Conservation (phyloP, 1,140 invertebrate genomes). For the Apolygus lucorum region DNA sequence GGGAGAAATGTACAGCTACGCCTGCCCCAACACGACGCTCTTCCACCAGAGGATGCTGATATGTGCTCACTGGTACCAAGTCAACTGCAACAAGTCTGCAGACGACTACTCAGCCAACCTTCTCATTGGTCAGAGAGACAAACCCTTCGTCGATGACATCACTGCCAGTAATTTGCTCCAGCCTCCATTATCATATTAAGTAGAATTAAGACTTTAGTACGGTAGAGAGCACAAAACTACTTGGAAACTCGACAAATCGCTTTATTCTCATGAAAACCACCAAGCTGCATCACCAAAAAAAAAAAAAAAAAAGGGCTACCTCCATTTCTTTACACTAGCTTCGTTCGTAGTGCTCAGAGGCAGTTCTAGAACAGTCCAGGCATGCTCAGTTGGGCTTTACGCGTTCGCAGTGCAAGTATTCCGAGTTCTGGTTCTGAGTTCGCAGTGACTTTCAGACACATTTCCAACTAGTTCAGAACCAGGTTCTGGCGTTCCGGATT, state of each 20-base stretch:
- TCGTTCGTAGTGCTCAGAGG: too few species aligned
- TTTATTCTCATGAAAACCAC: background rate
- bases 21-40: slow-evolving; percentile 64
- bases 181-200: background rate
- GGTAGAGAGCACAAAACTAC: background rate
- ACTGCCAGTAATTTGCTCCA: background rate
- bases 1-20: slow-evolving; percentile 61
- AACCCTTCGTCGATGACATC: slow-evolving; percentile 49
- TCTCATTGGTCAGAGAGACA: slow-evolving; percentile 57
- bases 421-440: too few species aligned
- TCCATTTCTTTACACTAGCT: too few species aligned
- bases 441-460: too few species aligned
- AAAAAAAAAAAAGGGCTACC: background rate
- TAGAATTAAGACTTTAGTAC: background rate
- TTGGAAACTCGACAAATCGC: background rate
- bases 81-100: slow-evolving; percentile 61
- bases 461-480: too few species aligned
- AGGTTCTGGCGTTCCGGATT: too few species aligned
- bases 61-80: slow-evolving; percentile 74
- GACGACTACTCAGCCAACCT: slow-evolving; percentile 58
- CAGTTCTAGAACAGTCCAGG: too few species aligned
- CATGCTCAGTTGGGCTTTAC: too few species aligned
- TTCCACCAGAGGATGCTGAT: slow-evolving; percentile 71
- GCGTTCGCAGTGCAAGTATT: too few species aligned
- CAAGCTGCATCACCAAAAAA: background rate